Evolutionary conservation across 1,140 invertebrate genomes (phyloP).

Genomic region (Cherax quadricarinatus): DNA sequence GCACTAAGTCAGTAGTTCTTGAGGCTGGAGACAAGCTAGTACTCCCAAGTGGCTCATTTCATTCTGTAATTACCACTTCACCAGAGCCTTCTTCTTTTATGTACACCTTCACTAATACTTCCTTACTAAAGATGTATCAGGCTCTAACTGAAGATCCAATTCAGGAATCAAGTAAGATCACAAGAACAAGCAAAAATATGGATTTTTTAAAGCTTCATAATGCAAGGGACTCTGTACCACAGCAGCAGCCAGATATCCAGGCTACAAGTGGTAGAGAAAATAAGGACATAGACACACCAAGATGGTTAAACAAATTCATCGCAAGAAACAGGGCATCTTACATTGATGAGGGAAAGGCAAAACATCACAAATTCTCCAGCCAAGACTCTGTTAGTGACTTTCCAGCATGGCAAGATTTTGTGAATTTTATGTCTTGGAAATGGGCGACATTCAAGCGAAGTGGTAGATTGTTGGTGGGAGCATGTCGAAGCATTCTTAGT

Average conservation of each 20-base stretch:
- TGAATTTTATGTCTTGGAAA: background rate
- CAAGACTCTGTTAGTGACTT: background rate
- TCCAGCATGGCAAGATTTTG: background rate
- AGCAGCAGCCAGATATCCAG: too few relatives aligned
- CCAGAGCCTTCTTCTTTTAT: conserved; percentile 3
- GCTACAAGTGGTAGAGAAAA: background rate
- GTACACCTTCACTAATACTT: conserved; percentile 39
- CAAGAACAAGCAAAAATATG: background rate
- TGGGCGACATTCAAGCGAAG: background rate
- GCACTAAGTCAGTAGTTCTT: background rate
- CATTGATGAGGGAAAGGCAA: background rate
- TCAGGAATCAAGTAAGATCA: background rate
- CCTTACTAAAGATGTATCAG: background rate
- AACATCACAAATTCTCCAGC: too few relatives aligned
- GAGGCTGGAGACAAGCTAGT: background rate
- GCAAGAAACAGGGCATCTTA: background rate
- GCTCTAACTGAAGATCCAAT: background rate
- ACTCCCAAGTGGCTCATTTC: conserved; percentile 22
- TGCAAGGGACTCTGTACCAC: too few relatives aligned
- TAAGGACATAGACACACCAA: background rate
- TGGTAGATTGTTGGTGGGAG: background rate
- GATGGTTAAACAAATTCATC: background rate
- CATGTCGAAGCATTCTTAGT: background rate
- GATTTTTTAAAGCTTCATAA: background rate
- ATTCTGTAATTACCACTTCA: conserved; percentile 36